Evolutionary conservation across 2,113 vertebrate species (phyloP).

Genomic region (Azemiops feae): DNA sequence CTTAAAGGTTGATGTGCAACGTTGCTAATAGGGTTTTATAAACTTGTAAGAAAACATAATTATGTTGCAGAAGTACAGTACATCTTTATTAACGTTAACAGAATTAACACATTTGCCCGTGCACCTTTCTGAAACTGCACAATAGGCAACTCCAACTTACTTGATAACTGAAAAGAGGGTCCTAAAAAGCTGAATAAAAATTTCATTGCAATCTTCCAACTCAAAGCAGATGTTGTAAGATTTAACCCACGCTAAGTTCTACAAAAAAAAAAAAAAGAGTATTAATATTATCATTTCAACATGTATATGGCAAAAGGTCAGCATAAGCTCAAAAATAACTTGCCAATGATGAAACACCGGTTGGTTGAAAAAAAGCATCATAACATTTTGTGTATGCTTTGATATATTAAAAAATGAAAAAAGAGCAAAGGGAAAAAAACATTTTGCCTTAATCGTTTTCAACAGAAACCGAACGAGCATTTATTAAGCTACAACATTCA

Average conservation of each 20-base stretch:
- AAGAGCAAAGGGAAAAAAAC: not conserved
- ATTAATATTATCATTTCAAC: conserved; percentile 43
- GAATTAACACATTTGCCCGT: not conserved
- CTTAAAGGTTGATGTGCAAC: not conserved
- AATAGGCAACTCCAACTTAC: conserved; percentile 74
- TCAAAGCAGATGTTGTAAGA: conserved; percentile 99
- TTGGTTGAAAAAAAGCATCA: not conserved
- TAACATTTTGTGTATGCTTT: not conserved
- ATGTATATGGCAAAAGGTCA: not conserved
- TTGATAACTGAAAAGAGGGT: conserved; percentile 99
- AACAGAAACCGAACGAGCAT: not conserved
- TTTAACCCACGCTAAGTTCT: conserved; percentile 99
- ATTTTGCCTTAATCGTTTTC: not conserved
- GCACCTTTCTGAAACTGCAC: not conserved
- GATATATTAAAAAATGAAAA: not conserved
- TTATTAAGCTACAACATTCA: not conserved
- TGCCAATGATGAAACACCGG: not conserved
- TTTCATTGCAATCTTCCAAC: conserved; percentile 99
- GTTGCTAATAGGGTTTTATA: not conserved
- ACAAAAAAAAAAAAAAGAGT: conserved; percentile 53
- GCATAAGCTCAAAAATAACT: not conserved
- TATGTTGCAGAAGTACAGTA: not conserved
- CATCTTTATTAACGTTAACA: not conserved
- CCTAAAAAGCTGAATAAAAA: conserved; percentile 99
- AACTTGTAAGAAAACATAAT: not conserved